phyloP scores from a whole-genome alignment of 2,113 vertebrate genomes.

The Solea solea region DNA sequence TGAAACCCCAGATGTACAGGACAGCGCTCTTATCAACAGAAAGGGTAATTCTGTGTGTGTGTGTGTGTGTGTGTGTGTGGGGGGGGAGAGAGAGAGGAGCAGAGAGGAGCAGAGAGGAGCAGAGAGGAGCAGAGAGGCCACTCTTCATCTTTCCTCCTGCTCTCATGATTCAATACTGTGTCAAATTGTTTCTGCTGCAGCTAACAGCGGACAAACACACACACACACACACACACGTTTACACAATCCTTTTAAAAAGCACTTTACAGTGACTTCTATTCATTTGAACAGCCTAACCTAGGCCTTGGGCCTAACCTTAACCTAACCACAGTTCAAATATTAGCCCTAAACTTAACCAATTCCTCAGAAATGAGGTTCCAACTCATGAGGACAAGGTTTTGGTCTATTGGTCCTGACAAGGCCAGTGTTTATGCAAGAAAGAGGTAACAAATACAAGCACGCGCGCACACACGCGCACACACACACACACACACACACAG shows the following conservation, averaged over 20 bases:
- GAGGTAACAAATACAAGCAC: slow-evolving; percentile 9
- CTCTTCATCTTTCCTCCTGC: not conserved
- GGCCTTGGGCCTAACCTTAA: too few species aligned
- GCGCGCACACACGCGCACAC: slow-evolving; percentile 21
- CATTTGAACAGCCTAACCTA: too few species aligned
- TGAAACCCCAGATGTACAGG: slow-evolving; percentile 35
- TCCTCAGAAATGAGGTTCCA: too few species aligned
- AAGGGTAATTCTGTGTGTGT: not conserved
- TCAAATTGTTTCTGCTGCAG: slow-evolving; percentile 42
- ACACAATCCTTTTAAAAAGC: too few species aligned
- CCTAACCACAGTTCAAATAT: too few species aligned
- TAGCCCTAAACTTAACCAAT: too few species aligned
- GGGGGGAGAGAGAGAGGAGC: too few species aligned
- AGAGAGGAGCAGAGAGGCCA: not conserved
- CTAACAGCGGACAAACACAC: slow-evolving; percentile 23
- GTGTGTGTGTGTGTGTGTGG: not conserved
- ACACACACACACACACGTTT: slow-evolving; percentile 13
- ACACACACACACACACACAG: slow-evolving; percentile 38
- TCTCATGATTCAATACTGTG: slow-evolving; percentile 9
- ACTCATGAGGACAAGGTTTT: too few species aligned
- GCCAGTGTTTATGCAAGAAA: too few species aligned
- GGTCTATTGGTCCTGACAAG: too few species aligned
- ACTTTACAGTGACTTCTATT: too few species aligned
- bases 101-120: too few species aligned
- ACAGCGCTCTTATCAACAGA: slow-evolving; percentile 7